Conservation (phyloP, 2,797 vertebrate species). For the Muraenolepis orangiensis region DNA sequence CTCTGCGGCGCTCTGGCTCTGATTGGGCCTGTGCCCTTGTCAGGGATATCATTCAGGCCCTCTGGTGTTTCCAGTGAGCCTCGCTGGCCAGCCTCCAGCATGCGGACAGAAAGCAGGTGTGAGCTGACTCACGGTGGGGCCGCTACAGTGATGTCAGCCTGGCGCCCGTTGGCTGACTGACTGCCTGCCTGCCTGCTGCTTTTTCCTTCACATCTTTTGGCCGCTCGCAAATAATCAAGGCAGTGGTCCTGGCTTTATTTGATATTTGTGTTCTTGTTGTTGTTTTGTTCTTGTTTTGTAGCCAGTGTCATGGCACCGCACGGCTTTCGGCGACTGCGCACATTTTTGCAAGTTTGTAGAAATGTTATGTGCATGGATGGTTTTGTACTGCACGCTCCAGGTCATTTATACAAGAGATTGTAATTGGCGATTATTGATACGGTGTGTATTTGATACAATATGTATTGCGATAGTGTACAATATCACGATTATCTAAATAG, state of each 20-base stretch:
- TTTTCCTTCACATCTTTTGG: not conserved
- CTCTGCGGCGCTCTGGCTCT: slow-evolving; percentile 39
- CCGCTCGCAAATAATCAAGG: slow-evolving; percentile 13
- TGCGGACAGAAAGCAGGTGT: slow-evolving; percentile 45
- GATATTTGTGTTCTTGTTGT: not conserved
- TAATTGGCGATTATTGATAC: not conserved
- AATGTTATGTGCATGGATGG: not conserved
- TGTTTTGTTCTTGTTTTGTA: not conserved
- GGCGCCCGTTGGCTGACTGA: slow-evolving; percentile 23
- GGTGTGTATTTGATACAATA: not conserved
- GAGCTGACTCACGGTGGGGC: slow-evolving; percentile 20
- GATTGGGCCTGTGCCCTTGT: slow-evolving; percentile 37
- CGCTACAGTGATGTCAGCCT: slow-evolving; percentile 33
- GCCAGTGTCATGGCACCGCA: not conserved
- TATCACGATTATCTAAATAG: not conserved
- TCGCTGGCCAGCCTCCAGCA: slow-evolving; percentile 39
- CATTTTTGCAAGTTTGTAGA: too few relatives aligned
- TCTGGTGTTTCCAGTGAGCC: slow-evolving; percentile 41
- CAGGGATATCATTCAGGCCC: slow-evolving; percentile 49
- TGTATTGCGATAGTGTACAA: not conserved
- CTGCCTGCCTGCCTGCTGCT: slow-evolving; percentile 16
- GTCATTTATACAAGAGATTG: not conserved
- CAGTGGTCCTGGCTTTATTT: not conserved
- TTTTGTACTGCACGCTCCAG: not conserved
- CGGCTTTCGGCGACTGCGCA: too few relatives aligned